Conservation (phyloP, 2,113 vertebrate genomes). For the Lepus timidus region DNA sequence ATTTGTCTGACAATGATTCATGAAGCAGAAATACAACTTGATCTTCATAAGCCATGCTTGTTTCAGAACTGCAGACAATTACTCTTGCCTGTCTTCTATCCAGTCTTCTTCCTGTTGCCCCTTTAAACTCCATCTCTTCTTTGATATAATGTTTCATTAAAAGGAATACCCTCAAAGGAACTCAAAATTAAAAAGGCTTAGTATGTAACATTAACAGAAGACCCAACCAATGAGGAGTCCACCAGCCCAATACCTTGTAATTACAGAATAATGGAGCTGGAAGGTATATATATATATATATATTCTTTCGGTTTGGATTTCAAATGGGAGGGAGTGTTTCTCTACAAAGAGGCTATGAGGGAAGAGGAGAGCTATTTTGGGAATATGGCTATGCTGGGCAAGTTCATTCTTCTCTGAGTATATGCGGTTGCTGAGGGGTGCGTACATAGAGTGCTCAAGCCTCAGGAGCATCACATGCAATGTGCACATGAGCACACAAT, state of each 20-base stretch:
- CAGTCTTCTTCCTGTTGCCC: background rate
- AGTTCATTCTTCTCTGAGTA: background rate
- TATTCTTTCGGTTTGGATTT: background rate
- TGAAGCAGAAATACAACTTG: conserved; percentile 84
- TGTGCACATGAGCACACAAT: background rate
- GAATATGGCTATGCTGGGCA: background rate
- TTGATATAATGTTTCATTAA: conserved; percentile 42
- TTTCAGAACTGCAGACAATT: conserved; percentile 68
- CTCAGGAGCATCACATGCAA: background rate
- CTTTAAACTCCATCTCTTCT: conserved; percentile 29
- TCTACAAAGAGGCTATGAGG: background rate
- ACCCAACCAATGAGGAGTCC: background rate
- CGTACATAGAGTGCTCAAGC: background rate
- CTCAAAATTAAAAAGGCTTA: conserved; percentile 63
- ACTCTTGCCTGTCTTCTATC: conserved; percentile 67
- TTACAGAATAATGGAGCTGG: background rate
- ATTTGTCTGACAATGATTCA: conserved; percentile 88
- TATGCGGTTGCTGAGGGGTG: background rate
- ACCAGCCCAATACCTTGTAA: background rate
- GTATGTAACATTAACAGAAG: background rate
- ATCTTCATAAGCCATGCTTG: conserved; percentile 83
- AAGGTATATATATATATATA: background rate
- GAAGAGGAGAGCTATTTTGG: background rate
- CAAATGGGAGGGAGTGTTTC: background rate
- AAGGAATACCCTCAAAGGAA: conserved; percentile 49